phyloP scores from a whole-genome alignment of 2,113 vertebrate species.

The Diadophis punctatus region DNA sequence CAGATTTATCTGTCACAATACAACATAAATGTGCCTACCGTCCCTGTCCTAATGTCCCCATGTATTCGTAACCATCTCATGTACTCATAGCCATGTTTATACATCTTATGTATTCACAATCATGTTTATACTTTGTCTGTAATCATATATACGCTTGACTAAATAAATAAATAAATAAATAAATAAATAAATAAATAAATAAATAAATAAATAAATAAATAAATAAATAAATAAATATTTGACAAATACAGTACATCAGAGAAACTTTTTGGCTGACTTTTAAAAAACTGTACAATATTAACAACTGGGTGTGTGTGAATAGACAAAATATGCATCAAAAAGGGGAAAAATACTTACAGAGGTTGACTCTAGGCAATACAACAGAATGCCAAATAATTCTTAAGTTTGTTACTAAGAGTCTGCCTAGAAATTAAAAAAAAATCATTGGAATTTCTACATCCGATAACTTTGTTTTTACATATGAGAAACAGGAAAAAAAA shows the following conservation, averaged over 20 bases:
- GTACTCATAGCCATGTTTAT: no score
- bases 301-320: background rate
- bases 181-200: no score
- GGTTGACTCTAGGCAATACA: conserved; percentile 90
- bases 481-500: background rate
- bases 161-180: no score
- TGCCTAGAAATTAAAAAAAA: conserved; percentile 64
- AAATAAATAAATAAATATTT: no score
- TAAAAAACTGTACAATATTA: background rate
- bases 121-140: no score
- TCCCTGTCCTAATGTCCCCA: no score
- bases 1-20: background rate
- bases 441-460: conserved; percentile 3
- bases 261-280: background rate
- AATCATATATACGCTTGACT: no score
- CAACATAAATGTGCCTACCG: no score
- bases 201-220: no score
- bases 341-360: conserved; percentile 73
- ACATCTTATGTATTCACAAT: no score
- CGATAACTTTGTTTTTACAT: background rate
- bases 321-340: conserved; percentile 4
- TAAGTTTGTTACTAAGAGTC: conserved; percentile 91
- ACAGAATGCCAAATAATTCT: conserved; percentile 95
- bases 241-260: background rate
- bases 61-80: no score